Evolutionary conservation across 2,888 invertebrate species (phyloP).

Genomic region (Coleophora deauratella): DNA sequence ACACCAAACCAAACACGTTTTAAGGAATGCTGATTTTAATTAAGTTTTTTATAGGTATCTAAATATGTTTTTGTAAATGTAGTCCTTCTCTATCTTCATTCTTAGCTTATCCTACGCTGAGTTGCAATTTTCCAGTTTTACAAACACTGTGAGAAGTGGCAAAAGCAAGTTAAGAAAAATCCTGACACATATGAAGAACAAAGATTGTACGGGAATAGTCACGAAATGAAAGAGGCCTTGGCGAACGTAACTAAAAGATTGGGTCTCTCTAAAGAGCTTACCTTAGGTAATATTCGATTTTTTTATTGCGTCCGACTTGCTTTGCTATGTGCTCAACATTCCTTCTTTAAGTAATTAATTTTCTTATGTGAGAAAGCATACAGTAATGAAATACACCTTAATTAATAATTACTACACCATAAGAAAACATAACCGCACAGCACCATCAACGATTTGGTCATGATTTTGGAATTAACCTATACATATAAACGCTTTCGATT

Average conservation of each 20-base stretch:
- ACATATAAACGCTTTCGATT: too few species aligned
- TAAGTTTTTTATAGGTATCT: too few species aligned
- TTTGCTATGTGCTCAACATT: constrained; percentile 37
- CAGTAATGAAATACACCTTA: too few species aligned
- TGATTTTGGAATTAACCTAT: too few species aligned
- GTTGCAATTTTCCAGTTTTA: constrained; percentile 80
- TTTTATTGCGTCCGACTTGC: constrained; percentile 28
- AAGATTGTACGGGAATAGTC: constrained; percentile 66
- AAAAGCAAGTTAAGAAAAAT: constrained; percentile 79
- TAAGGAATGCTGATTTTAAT: too few species aligned
- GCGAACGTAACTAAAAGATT: constrained; percentile 74
- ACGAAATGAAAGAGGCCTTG: constrained; percentile 73
- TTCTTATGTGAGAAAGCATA: too few species aligned
- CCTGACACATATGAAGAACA: constrained; percentile 74
- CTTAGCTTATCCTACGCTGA: constrained; percentile 31
- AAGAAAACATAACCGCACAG: too few species aligned
- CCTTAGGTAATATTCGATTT: constrained; percentile 60
- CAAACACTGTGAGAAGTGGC: constrained; percentile 83
- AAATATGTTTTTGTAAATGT: too few species aligned
- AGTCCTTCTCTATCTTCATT: constrained; percentile 6
- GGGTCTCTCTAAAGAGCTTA: constrained; percentile 68
- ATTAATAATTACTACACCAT: too few species aligned
- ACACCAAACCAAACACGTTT: too few species aligned
- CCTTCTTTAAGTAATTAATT: too few species aligned
- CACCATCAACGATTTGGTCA: too few species aligned